These are phyloP conservation scores for Cancer borealis DNA, from an alignment of 2,888 invertebrate genomes.

Conservation along the genomic window DNA sequence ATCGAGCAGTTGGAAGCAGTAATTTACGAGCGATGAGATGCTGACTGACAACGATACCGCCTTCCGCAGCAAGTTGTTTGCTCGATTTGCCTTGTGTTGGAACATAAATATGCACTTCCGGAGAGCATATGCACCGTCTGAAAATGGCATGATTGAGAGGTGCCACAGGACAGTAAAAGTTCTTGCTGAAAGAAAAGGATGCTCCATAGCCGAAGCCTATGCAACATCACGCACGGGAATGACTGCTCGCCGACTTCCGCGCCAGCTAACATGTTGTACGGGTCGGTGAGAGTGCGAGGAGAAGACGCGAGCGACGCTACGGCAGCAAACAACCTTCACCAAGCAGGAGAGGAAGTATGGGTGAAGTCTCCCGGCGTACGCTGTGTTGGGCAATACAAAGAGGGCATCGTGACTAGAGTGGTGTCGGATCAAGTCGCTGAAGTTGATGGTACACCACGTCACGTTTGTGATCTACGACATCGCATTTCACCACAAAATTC, in stretches of 20 bases:
- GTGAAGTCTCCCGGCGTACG: neutral
- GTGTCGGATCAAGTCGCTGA: too few species aligned
- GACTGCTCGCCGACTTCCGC: neutral
- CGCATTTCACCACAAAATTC: too few species aligned
- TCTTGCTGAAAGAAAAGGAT: constrained; percentile 33
- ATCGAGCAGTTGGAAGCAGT: too few species aligned
- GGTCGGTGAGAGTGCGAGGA: neutral
- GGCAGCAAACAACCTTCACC: neutral
- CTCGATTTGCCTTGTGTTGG: too few species aligned
- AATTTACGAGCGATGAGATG: too few species aligned
- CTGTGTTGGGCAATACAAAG: neutral
- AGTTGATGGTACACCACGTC: too few species aligned
- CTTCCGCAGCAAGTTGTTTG: too few species aligned
- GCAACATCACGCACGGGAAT: constrained; percentile 46
- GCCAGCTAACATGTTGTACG: constrained; percentile 28
- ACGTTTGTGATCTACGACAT: too few species aligned
- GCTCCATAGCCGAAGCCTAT: constrained; percentile 25
- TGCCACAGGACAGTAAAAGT: constrained; percentile 50
- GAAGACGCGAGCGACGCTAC: neutral
- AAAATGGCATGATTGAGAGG: constrained; percentile 57
- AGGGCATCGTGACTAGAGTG: too few species aligned
- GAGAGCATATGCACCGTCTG: constrained; percentile 34
- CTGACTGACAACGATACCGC: too few species aligned
- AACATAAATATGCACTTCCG: too few species aligned
- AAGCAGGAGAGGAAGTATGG: constrained; percentile 55